Evolutionary conservation across 2,888 invertebrate genomes (phyloP).

Genomic region (Melanostoma scalare): DNA sequence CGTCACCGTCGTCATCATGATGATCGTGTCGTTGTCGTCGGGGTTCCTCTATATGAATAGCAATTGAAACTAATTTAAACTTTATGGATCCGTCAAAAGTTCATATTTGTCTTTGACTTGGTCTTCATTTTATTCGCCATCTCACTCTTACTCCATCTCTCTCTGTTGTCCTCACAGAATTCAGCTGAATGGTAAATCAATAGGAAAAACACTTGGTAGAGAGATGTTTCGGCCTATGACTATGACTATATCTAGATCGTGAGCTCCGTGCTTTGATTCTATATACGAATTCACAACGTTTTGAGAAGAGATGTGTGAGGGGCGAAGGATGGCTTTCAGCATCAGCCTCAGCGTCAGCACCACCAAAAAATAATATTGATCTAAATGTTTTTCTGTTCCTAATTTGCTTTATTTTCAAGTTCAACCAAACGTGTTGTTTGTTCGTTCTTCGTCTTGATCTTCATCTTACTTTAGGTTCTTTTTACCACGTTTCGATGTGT

Average conservation of each 20-base stretch:
- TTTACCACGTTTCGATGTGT: conserved; percentile 36
- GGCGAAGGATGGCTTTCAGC: conserved; percentile 12
- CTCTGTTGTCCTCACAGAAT: neutral
- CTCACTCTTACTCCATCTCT: neutral
- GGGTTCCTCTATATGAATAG: conserved; percentile 56
- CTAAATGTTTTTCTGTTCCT: conserved; percentile 50
- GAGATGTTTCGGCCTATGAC: neutral
- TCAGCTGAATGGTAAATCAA: conserved; percentile 54
- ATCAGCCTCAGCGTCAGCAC: neutral
- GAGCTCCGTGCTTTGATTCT: conserved; percentile 2
- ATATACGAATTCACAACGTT: conserved; percentile 25
- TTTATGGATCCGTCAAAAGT: conserved; percentile 71
- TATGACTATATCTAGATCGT: no score
- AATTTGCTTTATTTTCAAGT: conserved; percentile 67
- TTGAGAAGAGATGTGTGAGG: conserved; percentile 17
- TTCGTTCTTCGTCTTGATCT: conserved; percentile 31
- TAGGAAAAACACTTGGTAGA: conserved; percentile 28
- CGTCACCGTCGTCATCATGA: conserved; percentile 7
- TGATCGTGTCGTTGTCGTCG: conserved; percentile 19
- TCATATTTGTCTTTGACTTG: conserved; percentile 64
- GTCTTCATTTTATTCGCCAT: conserved; percentile 11
- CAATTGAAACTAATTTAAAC: conserved; percentile 73
- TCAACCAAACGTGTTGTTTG: conserved; percentile 55
- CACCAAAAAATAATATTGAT: conserved; percentile 52
- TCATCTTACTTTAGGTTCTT: conserved; percentile 24